Conservation (phyloP, 2,113 vertebrate genomes). For the Corythaixoides concolor region DNA sequence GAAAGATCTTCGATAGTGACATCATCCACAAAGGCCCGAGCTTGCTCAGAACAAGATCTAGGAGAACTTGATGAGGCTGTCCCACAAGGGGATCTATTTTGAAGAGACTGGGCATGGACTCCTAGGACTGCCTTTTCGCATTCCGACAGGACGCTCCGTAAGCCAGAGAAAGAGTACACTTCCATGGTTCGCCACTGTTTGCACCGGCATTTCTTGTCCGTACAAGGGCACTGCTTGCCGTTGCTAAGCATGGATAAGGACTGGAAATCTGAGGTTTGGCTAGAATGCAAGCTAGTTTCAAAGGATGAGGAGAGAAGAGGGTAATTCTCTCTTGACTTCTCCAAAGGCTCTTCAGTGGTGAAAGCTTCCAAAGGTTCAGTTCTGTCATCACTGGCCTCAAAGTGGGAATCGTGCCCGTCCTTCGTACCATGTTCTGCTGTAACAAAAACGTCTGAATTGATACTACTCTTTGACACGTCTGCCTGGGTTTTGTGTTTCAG, state of each 20-base stretch:
- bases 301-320: slow-evolving; percentile 56
- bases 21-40: slow-evolving; percentile 86
- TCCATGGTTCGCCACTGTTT: slow-evolving; percentile 73
- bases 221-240: slow-evolving; percentile 65
- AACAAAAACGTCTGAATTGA: slow-evolving; percentile 46
- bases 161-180: slow-evolving; percentile 83
- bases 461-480: slow-evolving; percentile 67
- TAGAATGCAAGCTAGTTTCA: slow-evolving; percentile 61
- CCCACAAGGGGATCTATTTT: slow-evolving; percentile 35
- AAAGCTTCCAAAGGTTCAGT: slow-evolving; percentile 62
- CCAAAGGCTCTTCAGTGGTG: slow-evolving; percentile 52
- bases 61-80: slow-evolving; percentile 57
- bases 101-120: slow-evolving; percentile 40
- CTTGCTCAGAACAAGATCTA: slow-evolving; percentile 84
- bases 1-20: slow-evolving; percentile 99
- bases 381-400: slow-evolving; percentile 72
- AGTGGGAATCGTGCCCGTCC: slow-evolving; percentile 68
- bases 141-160: slow-evolving; percentile 77
- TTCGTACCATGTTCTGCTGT: slow-evolving; percentile 73
- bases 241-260: slow-evolving; percentile 84
- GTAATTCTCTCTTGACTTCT: slow-evolving; percentile 41
- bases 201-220: slow-evolving; percentile 62
- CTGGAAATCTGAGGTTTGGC: slow-evolving; percentile 84
- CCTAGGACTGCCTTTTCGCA: slow-evolving; percentile 74
- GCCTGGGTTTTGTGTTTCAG: slow-evolving; percentile 86